Base-by-base conservation (phyloP, 2,888 invertebrate species). In the Petrophora chlorosata region DNA sequence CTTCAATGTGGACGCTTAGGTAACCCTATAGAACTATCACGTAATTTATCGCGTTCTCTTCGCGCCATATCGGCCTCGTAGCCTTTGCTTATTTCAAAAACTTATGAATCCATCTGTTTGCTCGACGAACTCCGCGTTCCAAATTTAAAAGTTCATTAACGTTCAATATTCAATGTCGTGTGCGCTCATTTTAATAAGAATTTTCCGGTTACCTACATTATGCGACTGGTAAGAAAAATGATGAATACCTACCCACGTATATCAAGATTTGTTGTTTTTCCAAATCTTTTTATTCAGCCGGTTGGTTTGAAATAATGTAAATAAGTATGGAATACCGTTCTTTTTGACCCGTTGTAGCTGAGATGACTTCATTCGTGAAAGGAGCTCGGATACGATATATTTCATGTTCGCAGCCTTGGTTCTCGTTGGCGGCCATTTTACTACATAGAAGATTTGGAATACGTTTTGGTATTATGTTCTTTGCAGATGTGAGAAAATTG, bases 131-230 rank as follows among this genome's bases (percentile, higher is more conserved):
- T 56, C 49, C 44, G 49, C 56, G 62, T 56, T 57, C 62, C 65
- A 70, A 71, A 70, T 74, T 73, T 68, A 67, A 70, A 73, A 71
- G 72, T 73, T 73, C 71, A 73, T 70, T 73, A 74, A 22, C 70
- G 73, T 75, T 65, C 67, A 67, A 59, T 67, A 69, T 57, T 58
- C 71, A 71, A 73, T 71, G 69, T 60, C 66, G 65, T 58, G 49
- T 53, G 56, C 35, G 40, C 54, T 49, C 43, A 59, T 59, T 56
- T 53, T 33, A 54, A 41, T 59, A 56, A 49, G 30, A 59, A 65
- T 65, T 69, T 68, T 70, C 68, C 68, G 65, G 56, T 60, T 41
- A 45, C 43, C 47, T 42, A 39, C 26, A 60, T 56, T 61, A 57
- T 57, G 57, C 49, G 53, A 61, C 60, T 61, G 43, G 34, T 41